A percentile compares a stretch with the other conserved stretches of the same genome.
These are phyloP conservation scores for Drosophila tani DNA, from an alignment of 1,140 invertebrate species.

Conservation along the genomic window DNA sequence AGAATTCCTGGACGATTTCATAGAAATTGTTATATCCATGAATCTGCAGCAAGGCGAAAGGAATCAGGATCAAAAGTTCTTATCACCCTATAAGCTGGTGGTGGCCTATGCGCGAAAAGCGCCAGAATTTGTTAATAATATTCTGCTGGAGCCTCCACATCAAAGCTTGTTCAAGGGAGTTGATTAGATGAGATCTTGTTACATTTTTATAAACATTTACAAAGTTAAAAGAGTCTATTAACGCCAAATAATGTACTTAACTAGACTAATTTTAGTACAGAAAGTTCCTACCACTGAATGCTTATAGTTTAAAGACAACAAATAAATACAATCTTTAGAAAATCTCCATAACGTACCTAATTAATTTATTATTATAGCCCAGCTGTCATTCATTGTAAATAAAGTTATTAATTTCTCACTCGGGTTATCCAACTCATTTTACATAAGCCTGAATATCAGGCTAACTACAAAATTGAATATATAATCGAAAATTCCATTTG, in stretches of 20 bases:
- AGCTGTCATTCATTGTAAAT: background rate
- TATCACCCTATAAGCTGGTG: constrained; percentile 86
- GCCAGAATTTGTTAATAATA: constrained; percentile 84
- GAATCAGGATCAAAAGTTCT: constrained; percentile 60
- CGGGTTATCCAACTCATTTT: background rate
- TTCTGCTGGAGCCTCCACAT: constrained; percentile 28
- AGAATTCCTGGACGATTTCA: constrained; percentile 88
- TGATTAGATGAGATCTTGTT: constrained; percentile 13
- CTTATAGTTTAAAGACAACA: background rate
- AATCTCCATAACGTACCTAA: background rate
- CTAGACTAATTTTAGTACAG: background rate
- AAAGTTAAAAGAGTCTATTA: constrained; percentile 26
- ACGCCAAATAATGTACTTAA: constrained; percentile 24
- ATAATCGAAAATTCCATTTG: constrained; percentile 33
- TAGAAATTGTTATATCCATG: constrained; percentile 85
- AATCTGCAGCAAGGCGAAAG: constrained; percentile 81
- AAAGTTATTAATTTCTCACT: background rate
- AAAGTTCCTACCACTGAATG: constrained; percentile 15
- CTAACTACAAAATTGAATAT: constrained; percentile 16
- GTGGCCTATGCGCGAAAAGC: constrained; percentile 86
- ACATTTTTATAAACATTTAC: background rate
- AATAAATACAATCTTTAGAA: background rate
- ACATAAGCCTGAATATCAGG: background rate
- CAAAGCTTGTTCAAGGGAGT: constrained; percentile 38
- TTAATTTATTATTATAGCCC: too few species aligned